These are phyloP conservation scores for Macrocentrus cingulum DNA, from an alignment of 1,140 invertebrate genomes.

Conservation along the genomic window DNA sequence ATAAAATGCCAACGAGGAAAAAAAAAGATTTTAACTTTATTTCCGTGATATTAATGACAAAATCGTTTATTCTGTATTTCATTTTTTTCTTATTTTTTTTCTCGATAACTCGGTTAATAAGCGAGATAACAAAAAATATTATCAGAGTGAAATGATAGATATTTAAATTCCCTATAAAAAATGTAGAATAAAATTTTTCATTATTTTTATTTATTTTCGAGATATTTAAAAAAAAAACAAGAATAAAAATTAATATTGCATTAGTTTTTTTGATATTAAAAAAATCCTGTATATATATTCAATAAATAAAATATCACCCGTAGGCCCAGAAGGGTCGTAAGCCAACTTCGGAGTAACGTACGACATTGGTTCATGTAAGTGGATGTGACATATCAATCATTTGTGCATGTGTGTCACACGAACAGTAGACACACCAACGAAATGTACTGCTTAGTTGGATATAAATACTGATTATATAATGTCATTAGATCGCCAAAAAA, in stretches of 20 bases:
- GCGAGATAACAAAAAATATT: no score
- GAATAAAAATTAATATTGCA: no score
- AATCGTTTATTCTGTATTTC: no score
- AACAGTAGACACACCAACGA: constrained; percentile 6
- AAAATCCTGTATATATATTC: constrained; percentile 10
- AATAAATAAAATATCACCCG: constrained; percentile 36
- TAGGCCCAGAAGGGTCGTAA: constrained; percentile 58
- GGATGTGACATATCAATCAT: constrained; percentile 40
- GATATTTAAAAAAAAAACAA: no score
- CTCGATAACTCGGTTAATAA: no score
- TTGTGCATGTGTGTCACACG: constrained; percentile 22
- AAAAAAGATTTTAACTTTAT: background rate
- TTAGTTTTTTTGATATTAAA: constrained; percentile 4
- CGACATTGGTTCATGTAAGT: constrained; percentile 59
- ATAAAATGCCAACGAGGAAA: background rate
- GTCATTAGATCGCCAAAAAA: background rate
- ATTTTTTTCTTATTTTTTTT: no score
- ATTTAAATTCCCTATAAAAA: no score
- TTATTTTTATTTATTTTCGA: no score
- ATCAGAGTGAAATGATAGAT: no score
- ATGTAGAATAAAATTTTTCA: no score
- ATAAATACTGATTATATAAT: background rate
- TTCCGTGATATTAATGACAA: no score
- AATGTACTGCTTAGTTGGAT: background rate
- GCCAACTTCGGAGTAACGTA: constrained; percentile 52